Evolutionary conservation across 2,797 vertebrate species (phyloP).

Genomic region (Tympanoctomys barrerae): DNA sequence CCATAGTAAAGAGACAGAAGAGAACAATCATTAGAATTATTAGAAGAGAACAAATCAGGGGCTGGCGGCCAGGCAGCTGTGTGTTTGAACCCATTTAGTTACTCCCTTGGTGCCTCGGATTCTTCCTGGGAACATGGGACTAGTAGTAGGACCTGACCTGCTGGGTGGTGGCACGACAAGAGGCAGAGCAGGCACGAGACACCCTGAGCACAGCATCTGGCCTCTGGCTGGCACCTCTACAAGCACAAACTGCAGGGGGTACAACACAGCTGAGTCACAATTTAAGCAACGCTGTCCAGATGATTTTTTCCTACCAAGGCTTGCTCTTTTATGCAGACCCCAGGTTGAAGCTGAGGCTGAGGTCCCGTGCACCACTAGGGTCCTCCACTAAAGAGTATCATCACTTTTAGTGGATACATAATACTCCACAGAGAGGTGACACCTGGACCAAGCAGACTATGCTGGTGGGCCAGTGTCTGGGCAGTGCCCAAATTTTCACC

Average conservation of each 20-base stretch:
- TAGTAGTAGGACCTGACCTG: not conserved
- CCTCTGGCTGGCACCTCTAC: fast-evolving
- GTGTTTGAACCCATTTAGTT: not conserved
- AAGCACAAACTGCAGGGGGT: not conserved
- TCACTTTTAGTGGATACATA: not conserved
- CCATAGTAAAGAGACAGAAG: not conserved
- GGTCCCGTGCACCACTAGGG: not conserved
- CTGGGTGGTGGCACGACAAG: not conserved
- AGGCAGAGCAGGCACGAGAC: not conserved
- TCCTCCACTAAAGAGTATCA: not conserved
- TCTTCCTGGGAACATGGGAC: not conserved
- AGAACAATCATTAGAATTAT: not conserved
- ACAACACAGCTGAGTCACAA: not conserved
- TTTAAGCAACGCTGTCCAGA: not conserved
- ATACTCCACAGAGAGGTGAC: not conserved
- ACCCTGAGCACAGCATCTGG: not conserved
- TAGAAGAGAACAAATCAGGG: not conserved
- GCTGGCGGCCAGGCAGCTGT: not conserved
- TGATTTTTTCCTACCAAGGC: not conserved
- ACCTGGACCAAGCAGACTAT: not conserved
- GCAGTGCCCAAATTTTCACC: not conserved
- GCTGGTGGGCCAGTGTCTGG: not conserved
- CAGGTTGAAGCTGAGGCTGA: not conserved
- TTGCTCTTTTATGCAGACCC: not conserved
- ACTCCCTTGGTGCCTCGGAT: not conserved